These are phyloP conservation scores for Phalacrocorax aristotelis DNA, from an alignment of 2,113 vertebrate species.

Conservation along the genomic window DNA sequence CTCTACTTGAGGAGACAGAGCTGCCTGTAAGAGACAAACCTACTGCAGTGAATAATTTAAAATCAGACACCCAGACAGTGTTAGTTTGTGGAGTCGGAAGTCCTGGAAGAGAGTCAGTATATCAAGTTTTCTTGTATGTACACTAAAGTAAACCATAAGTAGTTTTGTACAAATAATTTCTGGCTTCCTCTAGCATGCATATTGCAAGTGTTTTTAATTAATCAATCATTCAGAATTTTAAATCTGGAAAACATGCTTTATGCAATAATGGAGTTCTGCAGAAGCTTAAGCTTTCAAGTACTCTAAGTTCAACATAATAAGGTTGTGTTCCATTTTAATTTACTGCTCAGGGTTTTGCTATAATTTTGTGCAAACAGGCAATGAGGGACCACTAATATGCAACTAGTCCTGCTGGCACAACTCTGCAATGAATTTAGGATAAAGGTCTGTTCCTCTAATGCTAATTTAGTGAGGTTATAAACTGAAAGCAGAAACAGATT, in stretches of 20 bases:
- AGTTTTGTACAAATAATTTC: constrained; percentile 1
- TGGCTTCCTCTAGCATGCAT: neutral
- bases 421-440: constrained; percentile 51
- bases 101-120: neutral
- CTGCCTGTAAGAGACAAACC: neutral
- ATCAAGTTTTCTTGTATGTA: neutral
- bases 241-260: constrained; percentile 18
- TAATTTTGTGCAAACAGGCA: constrained; percentile 56
- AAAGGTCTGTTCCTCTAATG: constrained; percentile 52
- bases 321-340: constrained; percentile 54
- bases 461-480: constrained; percentile 62
- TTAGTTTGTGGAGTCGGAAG: neutral
- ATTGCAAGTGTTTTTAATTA: constrained; percentile 36
- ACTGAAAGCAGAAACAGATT: constrained; percentile 46
- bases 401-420: constrained; percentile 43
- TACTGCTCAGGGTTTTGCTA: constrained; percentile 24
- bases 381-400: constrained; percentile 58
- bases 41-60: neutral
- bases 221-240: constrained; percentile 14
- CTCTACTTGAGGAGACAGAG: neutral
- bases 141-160: neutral
- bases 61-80: neutral
- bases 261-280: neutral
- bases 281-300: constrained; percentile 29
- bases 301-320: constrained; percentile 8